Conservation (phyloP, 2,888 invertebrate genomes). For the Busseola fusca region DNA sequence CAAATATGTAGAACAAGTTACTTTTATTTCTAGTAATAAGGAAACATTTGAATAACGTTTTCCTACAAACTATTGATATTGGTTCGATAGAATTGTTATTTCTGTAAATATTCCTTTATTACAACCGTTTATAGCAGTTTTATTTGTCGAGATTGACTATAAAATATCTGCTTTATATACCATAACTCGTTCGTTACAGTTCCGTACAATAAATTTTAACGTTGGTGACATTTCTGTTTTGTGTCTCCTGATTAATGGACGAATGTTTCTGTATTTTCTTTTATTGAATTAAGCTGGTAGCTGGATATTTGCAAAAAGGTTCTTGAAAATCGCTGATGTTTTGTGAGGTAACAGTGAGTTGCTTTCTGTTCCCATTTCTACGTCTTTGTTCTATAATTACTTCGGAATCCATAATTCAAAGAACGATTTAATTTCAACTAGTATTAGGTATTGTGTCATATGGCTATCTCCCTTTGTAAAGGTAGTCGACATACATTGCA, state of each 20-base stretch:
- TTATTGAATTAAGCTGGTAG: constrained; percentile 42
- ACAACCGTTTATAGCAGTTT: constrained; percentile 60
- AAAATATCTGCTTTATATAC: constrained; percentile 68
- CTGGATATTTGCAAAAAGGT: constrained; percentile 30
- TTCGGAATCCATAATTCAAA: neutral
- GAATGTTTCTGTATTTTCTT: constrained; percentile 51
- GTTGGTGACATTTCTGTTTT: constrained; percentile 59
- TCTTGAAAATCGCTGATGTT: constrained; percentile 24
- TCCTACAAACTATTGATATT: constrained; percentile 48
- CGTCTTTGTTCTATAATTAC: constrained; percentile 1
- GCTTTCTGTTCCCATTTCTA: neutral
- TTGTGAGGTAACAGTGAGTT: constrained; percentile 3
- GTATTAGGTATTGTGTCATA: too few species aligned
- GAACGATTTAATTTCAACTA: neutral
- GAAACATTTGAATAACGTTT: constrained; percentile 48
- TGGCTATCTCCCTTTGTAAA: neutral
- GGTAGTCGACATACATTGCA: neutral
- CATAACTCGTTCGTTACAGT: constrained; percentile 65
- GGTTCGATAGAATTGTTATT: constrained; percentile 43
- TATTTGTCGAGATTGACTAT: constrained; percentile 68
- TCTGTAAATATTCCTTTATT: constrained; percentile 57
- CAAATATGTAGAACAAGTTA: constrained; percentile 19
- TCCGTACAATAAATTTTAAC: constrained; percentile 63
- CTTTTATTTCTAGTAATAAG: constrained; percentile 43
- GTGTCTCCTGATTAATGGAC: constrained; percentile 60